Conservation (phyloP, 2,113 vertebrate genomes). For the Probosciger aterrimus region DNA sequence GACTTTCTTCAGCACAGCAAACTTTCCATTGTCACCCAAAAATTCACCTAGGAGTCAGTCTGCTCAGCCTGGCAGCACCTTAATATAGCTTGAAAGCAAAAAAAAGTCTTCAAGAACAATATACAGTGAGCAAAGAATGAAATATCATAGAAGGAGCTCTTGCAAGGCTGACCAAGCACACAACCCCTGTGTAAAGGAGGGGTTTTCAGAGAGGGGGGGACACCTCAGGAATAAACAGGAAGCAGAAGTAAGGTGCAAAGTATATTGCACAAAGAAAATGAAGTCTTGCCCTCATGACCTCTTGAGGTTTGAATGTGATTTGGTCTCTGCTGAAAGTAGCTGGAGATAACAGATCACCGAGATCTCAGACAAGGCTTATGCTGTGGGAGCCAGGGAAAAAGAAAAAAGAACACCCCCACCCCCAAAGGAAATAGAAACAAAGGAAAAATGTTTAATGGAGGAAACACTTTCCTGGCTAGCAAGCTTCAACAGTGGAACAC, state of each 20-base stretch:
- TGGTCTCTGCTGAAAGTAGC: neutral
- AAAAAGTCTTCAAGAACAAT: neutral
- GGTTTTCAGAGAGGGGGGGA: neutral
- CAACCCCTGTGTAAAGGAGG: neutral
- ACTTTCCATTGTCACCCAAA: neutral
- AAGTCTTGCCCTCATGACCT: neutral
- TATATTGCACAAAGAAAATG: neutral
- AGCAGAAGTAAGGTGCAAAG: neutral
- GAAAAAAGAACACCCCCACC: neutral
- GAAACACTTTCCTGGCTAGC: neutral
- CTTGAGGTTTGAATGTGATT: neutral
- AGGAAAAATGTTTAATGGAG: neutral
- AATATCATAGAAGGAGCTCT: neutral
- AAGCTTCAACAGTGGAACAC: neutral
- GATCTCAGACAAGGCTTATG: neutral
- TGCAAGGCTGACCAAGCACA: neutral
- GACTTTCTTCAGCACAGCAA: neutral
- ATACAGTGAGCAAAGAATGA: neutral
- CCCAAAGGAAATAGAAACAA: neutral
- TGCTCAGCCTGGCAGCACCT: neutral
- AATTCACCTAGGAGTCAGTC: neutral
- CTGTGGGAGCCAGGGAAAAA: neutral
- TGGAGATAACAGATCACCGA: neutral
- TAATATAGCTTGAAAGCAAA: neutral
- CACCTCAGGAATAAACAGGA: neutral